A percentile compares a stretch with the other conserved stretches of the same genome.
These are phyloP conservation scores for Parazoanthus darwini DNA, from an alignment of 92 coral and sea anemone species.

Conservation along the genomic window DNA sequence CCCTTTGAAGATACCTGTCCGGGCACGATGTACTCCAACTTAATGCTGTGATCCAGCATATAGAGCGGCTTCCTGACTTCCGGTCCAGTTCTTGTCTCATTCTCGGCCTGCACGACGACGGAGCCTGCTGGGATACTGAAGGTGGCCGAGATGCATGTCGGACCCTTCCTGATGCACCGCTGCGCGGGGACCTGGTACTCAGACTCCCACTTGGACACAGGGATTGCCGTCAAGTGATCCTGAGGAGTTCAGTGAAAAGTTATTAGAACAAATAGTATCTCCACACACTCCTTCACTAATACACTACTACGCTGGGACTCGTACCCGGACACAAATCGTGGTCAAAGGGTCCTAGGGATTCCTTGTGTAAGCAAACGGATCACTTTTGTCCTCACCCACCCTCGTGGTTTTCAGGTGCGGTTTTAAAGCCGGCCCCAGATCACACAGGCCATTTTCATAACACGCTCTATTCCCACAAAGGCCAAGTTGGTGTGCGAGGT, in stretches of 20 bases:
- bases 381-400: no score
- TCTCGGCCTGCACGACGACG: conserved; percentile 69
- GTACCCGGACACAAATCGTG: background rate
- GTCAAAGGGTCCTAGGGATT: no score
- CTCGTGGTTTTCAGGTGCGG: no score
- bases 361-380: no score
- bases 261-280: background rate
- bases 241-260: background rate
- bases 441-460: no score
- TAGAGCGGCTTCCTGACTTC: conserved; percentile 65
- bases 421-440: no score
- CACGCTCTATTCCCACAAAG: no score
- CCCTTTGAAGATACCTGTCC: conserved; percentile 61
- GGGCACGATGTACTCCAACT: conserved; percentile 64
- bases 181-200: conserved; percentile 74
- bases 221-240: conserved; percentile 81
- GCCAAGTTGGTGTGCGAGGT: no score
- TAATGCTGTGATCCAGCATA: conserved; percentile 69
- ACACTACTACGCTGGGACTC: background rate
- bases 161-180: conserved; percentile 74
- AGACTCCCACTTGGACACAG: conserved; percentile 69
- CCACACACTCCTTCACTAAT: background rate
- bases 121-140: conserved; percentile 59
- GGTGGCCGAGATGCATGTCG: conserved; percentile 66
- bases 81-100: conserved; percentile 60